Evolutionary conservation across 2,888 invertebrate species (phyloP).

Genomic region (Petrophora chlorosata): DNA sequence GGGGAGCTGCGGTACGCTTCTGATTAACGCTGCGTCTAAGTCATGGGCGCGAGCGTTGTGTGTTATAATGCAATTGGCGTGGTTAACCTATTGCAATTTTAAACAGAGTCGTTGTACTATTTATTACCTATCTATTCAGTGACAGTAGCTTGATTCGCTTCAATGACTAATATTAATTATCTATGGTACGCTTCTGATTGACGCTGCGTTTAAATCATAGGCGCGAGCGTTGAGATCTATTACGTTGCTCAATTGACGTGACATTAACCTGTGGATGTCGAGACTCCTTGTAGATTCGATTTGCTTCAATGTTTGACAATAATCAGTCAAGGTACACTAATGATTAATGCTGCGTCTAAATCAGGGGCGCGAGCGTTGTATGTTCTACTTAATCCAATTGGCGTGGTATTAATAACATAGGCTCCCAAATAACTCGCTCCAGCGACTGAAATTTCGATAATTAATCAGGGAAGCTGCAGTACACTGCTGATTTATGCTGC

Average conservation of each 20-base stretch:
- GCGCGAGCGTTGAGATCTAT: background rate
- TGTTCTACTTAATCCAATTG: constrained; percentile 32
- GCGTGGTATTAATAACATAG: constrained; percentile 25
- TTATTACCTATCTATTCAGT: too few relatives aligned
- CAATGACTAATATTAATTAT: constrained; percentile 32
- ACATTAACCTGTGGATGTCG: too few relatives aligned
- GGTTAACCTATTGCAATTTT: too few relatives aligned
- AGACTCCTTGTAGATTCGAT: too few relatives aligned
- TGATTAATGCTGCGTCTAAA: too few relatives aligned
- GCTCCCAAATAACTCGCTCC: constrained; percentile 8
- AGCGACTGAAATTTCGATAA: constrained; percentile 27
- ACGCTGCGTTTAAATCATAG: constrained; percentile 1
- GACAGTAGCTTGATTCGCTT: too few relatives aligned
- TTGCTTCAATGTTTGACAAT: too few relatives aligned
- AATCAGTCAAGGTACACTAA: too few relatives aligned
- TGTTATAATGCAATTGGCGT: background rate
- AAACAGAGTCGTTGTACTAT: too few relatives aligned
- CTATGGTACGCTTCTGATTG: constrained; percentile 29
- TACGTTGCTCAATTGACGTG: too few relatives aligned
- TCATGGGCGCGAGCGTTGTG: background rate
- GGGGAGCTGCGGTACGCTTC: constrained; percentile 23
- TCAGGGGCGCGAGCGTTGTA: too few relatives aligned
- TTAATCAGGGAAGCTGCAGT: constrained; percentile 32
- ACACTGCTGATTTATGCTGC: constrained; percentile 26
- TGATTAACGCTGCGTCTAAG: constrained; percentile 23